A percentile compares a stretch with the other conserved stretches of the same genome.
Conservation (phyloP, 2,888 invertebrate species). For the Parnassius apollo region DNA sequence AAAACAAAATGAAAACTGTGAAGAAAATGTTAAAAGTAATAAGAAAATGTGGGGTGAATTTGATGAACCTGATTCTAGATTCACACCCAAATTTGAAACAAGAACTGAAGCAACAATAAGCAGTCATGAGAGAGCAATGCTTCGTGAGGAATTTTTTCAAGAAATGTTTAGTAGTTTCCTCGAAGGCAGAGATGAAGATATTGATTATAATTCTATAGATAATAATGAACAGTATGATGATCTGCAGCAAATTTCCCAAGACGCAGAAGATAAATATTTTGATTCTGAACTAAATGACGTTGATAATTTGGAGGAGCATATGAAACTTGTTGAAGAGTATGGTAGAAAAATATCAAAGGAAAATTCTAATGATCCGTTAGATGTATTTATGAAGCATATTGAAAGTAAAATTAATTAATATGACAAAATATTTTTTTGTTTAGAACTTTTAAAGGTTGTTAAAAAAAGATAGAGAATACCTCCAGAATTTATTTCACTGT, state of each 20-base stretch:
- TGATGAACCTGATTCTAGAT: conserved; percentile 63
- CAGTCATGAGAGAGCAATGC: conserved; percentile 82
- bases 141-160: conserved; percentile 90
- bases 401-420: conserved; percentile 52
- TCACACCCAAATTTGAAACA: conserved; percentile 50
- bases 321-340: conserved; percentile 63
- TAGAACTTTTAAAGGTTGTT: no score
- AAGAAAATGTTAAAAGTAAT: conserved; percentile 35
- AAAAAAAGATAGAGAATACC: no score
- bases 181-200: conserved; percentile 89
- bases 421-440: no score
- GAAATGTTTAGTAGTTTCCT: conserved; percentile 93
- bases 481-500: no score
- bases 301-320: conserved; percentile 63
- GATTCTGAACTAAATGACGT: conserved; percentile 88
- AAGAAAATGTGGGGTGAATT: conserved; percentile 74
- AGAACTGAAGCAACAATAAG: conserved; percentile 67
- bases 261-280: conserved; percentile 95
- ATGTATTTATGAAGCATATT: conserved; percentile 85
- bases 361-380: conserved; percentile 84
- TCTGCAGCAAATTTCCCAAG: conserved; percentile 83
- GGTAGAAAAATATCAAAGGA: conserved; percentile 45
- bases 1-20: not conserved
- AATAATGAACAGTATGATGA: conserved; percentile 90
- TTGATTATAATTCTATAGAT: conserved; percentile 92